A percentile compares a stretch with the other conserved stretches of the same genome.
Conservation (phyloP, 2,797 vertebrate species). For the Acipenser oxyrinchus region DNA sequence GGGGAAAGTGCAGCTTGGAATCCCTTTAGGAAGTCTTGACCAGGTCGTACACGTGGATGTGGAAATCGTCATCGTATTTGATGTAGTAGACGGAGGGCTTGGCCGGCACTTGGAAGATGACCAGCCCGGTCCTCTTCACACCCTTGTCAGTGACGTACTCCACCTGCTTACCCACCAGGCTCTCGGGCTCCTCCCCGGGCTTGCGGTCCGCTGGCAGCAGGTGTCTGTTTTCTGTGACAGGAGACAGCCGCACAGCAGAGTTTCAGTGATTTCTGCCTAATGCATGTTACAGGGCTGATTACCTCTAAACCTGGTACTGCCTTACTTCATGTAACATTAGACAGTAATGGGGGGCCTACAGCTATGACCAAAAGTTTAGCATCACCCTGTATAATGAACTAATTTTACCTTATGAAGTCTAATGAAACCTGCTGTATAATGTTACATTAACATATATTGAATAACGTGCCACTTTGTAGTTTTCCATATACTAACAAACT, state of each 20-base stretch:
- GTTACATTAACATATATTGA: too few relatives aligned
- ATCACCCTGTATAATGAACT: too few relatives aligned
- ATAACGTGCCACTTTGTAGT: too few relatives aligned
- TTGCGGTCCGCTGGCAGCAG: conserved; percentile 71
- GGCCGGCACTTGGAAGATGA: conserved; percentile 75
- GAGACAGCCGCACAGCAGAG: not conserved
- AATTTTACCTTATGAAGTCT: too few relatives aligned
- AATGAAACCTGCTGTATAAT: too few relatives aligned
- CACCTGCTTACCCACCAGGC: conserved; percentile 75
- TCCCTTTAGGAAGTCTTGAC: conserved; percentile 68
- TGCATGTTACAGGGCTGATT: too few relatives aligned
- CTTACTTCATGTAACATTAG: too few relatives aligned
- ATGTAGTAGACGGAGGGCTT: conserved; percentile 76
- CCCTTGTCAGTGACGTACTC: conserved; percentile 74
- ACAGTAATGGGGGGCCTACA: too few relatives aligned
- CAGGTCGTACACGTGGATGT: conserved; percentile 73
- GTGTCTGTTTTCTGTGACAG: conserved; percentile 64
- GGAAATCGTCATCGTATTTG: conserved; percentile 73
- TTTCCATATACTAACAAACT: too few relatives aligned
- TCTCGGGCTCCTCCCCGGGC: conserved; percentile 72
- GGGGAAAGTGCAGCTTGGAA: conserved; percentile 29
- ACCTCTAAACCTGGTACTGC: too few relatives aligned
- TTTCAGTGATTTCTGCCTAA: not conserved
- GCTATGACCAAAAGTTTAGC: too few relatives aligned
- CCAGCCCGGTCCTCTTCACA: conserved; percentile 68